phyloP scores from a whole-genome alignment of 2,113 vertebrate species.

The Nothocercus julius region DNA sequence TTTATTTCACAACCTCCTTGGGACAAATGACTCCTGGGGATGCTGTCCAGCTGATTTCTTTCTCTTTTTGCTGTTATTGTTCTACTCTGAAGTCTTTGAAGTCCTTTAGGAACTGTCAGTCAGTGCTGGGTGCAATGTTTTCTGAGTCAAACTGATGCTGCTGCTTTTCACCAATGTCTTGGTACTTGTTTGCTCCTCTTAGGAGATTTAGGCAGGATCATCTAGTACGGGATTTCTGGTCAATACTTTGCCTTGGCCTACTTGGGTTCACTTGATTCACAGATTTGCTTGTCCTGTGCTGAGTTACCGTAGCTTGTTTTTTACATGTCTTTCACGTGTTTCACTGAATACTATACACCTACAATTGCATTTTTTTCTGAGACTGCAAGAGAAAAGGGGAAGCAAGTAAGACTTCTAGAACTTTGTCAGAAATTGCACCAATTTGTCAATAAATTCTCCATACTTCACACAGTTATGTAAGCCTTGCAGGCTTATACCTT shows the following conservation, averaged over 20 bases:
- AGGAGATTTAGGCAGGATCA: background rate
- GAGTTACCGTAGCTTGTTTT: background rate
- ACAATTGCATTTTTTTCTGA: background rate
- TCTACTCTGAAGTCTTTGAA: background rate
- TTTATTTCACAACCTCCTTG: too few species aligned
- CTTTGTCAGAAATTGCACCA: too few species aligned
- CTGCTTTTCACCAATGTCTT: background rate
- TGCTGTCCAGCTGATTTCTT: background rate
- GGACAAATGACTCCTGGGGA: background rate
- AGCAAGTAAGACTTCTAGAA: too few species aligned
- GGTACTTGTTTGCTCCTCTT: background rate
- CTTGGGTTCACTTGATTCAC: background rate
- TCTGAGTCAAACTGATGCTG: background rate
- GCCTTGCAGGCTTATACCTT: background rate
- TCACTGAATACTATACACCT: too few species aligned
- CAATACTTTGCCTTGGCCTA: background rate
- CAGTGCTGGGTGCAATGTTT: background rate
- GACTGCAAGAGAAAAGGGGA: too few species aligned
- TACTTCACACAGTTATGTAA: background rate
- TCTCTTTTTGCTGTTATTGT: background rate
- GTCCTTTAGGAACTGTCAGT: background rate
- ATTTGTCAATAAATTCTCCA: background rate
- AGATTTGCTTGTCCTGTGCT: background rate
- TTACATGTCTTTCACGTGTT: too few species aligned
- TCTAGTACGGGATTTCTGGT: background rate